Percentiles rank a stretch among this genome's conserved stretches.
Evolutionary conservation across 1,140 invertebrate species (phyloP).

Genomic region (Drosophila obscura): DNA sequence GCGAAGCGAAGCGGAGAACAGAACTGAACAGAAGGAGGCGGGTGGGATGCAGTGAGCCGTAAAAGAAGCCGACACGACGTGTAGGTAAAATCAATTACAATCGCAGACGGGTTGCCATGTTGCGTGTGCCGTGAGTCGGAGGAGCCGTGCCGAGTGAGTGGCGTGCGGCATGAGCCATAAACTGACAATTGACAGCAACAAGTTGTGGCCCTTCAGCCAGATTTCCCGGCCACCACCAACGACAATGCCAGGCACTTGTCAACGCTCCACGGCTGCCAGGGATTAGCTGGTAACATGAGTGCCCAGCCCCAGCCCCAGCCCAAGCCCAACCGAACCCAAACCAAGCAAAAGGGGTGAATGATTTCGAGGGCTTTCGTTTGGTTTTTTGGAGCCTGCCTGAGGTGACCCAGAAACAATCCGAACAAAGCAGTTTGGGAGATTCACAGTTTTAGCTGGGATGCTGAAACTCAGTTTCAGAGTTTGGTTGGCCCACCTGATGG

Average conservation of each 20-base stretch:
- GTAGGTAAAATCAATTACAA: slow-evolving; percentile 77
- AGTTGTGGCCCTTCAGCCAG: slow-evolving; percentile 44
- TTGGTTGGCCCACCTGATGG: neutral
- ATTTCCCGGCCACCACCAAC: slow-evolving; percentile 12
- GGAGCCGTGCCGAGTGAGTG: slow-evolving; percentile 5
- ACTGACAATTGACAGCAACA: slow-evolving; percentile 76
- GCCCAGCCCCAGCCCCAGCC: neutral
- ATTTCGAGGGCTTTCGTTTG: no score
- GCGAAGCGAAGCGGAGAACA: neutral
- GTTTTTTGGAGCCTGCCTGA: no score
- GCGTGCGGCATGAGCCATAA: slow-evolving; percentile 19
- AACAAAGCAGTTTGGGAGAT: no score
- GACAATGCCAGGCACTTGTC: slow-evolving; percentile 54
- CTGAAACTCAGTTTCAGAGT: no score
- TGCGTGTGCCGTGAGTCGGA: slow-evolving; percentile 9
- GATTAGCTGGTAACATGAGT: slow-evolving; percentile 47
- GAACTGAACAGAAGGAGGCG: slow-evolving; percentile 2
- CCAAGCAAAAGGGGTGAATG: neutral
- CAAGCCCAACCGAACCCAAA: neutral
- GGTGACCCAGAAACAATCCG: no score
- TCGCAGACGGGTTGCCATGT: slow-evolving; percentile 39
- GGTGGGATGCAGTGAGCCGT: slow-evolving; percentile 46
- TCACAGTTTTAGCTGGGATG: no score
- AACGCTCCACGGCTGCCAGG: slow-evolving; percentile 33
- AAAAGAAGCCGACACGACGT: slow-evolving; percentile 58